A percentile compares a stretch with the other conserved stretches of the same genome.
Conservation (phyloP, 2,113 vertebrate species). For the Casuarius casuarius region DNA sequence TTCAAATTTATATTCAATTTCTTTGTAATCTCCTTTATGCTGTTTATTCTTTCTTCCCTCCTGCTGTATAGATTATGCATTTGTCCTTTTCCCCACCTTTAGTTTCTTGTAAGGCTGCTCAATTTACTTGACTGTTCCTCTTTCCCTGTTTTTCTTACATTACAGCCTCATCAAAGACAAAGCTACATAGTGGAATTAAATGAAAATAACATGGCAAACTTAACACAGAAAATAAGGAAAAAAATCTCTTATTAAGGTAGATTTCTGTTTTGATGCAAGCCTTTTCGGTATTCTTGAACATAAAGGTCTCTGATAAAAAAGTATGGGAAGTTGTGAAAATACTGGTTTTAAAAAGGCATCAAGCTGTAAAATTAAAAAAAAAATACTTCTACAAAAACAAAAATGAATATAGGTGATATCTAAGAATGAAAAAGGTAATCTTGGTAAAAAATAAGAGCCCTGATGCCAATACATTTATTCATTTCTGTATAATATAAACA, state of each 20-base stretch:
- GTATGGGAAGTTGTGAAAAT: neutral
- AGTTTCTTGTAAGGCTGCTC: neutral
- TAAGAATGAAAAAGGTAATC: neutral
- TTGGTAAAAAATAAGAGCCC: neutral
- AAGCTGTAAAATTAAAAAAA: neutral
- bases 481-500: neutral
- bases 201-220: neutral
- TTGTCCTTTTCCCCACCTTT: neutral
- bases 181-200: neutral
- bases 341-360: neutral
- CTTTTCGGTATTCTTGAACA: neutral
- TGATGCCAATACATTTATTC: neutral
- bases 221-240: neutral
- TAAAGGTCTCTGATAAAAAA: neutral
- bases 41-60: neutral
- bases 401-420: neutral
- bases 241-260: neutral
- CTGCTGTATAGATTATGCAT: neutral
- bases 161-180: neutral
- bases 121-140: neutral
- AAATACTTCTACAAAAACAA: neutral
- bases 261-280: neutral
- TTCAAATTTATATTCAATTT: neutral
- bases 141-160: neutral
- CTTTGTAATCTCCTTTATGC: neutral